phyloP scores from a whole-genome alignment of 2,113 vertebrate species.

The Pungitius pungitius region DNA sequence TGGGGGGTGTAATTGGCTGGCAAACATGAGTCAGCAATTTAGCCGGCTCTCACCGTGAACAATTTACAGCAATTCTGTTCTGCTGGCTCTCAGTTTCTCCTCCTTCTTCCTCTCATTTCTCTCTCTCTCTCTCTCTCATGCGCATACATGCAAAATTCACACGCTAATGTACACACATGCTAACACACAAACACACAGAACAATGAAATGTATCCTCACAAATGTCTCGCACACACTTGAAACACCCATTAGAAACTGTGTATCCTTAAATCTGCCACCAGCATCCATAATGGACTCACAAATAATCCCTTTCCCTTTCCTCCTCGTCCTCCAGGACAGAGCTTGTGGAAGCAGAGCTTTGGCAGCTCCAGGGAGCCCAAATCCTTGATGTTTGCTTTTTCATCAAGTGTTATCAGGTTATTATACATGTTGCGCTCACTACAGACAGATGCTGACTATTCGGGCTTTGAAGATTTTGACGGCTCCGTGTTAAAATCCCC shows the following conservation, averaged over 20 bases:
- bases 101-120: conserved; percentile 8
- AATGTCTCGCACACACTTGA: not conserved
- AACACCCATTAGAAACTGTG: not conserved
- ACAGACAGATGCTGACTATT: conserved; percentile 20
- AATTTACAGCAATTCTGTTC: conserved; percentile 55
- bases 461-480: conserved; percentile 15
- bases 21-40: conserved; percentile 68
- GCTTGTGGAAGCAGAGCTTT: conserved; percentile 25
- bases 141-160: conserved; percentile 7
- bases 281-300: conserved; percentile 40
- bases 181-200: not conserved
- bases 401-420: conserved; percentile 41
- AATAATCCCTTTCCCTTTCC: conserved; percentile 8
- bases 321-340: conserved; percentile 26
- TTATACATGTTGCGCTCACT: conserved; percentile 36
- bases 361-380: conserved; percentile 25
- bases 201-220: not conserved
- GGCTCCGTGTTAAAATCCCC: conserved; percentile 15
- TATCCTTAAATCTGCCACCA: conserved; percentile 20
- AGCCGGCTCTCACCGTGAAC: conserved; percentile 36
- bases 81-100: conserved; percentile 29
- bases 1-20: conserved; percentile 59
- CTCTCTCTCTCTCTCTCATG: conserved; percentile 1
- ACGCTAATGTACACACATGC: not conserved
- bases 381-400: conserved; percentile 43